phyloP scores from a whole-genome alignment of 1,140 invertebrate genomes.

The Drosophila asahinai region DNA sequence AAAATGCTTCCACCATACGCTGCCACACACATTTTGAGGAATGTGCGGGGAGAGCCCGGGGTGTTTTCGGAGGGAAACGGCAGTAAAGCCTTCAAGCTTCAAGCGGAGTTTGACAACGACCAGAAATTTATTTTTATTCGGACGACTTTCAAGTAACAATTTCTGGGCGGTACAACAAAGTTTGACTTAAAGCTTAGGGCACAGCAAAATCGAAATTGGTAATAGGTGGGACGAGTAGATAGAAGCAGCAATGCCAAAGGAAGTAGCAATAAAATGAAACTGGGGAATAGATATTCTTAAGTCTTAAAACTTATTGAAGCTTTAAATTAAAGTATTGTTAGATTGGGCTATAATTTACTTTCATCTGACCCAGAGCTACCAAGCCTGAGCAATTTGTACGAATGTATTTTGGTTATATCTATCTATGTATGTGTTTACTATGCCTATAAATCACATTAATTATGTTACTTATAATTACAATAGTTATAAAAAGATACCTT shows the following conservation, averaged over 20 bases:
- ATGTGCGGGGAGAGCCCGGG: conserved; percentile 17
- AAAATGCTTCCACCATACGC: conserved; percentile 68
- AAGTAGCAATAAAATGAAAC: not conserved
- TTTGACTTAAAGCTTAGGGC: conserved; percentile 22
- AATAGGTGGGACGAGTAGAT: not conserved
- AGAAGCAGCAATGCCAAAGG: not conserved
- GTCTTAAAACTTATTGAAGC: conserved; percentile 10
- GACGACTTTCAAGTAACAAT: conserved; percentile 19
- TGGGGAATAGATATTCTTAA: not conserved
- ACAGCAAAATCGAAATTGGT: conserved; percentile 21
- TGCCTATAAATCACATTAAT: no score
- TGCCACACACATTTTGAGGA: conserved; percentile 55
- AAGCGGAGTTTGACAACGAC: conserved; percentile 47
- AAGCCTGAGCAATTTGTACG: not conserved
- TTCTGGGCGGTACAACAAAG: conserved; percentile 9
- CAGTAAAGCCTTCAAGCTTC: conserved; percentile 42
- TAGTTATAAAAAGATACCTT: not conserved
- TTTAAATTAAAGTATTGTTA: conserved; percentile 2
- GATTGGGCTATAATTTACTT: not conserved
- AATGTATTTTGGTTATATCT: not conserved
- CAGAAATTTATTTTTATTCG: conserved; percentile 31
- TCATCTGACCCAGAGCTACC: not conserved
- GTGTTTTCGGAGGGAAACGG: not conserved
- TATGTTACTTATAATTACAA: not conserved
- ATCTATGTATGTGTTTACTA: not conserved